These are phyloP conservation scores for Gasterosteus nipponicus DNA, from an alignment of 2,113 vertebrate species.

Conservation along the genomic window DNA sequence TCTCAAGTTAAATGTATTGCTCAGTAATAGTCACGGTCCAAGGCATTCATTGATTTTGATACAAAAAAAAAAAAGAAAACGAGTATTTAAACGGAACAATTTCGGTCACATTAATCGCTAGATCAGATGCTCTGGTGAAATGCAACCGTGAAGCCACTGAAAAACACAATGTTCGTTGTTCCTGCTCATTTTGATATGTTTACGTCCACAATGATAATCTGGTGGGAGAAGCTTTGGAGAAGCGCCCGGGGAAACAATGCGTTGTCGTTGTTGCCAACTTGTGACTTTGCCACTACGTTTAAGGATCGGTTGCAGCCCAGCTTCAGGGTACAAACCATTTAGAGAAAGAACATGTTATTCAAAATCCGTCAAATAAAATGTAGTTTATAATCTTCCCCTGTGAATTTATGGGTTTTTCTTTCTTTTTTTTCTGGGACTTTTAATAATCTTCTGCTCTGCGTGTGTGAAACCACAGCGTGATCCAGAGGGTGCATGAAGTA, in stretches of 20 bases:
- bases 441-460: background rate
- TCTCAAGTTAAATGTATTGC: conserved; percentile 13
- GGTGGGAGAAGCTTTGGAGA: background rate
- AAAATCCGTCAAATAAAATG: background rate
- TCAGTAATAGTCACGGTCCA: background rate
- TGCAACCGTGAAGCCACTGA: background rate
- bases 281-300: background rate
- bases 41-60: conserved; percentile 7
- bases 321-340: background rate
- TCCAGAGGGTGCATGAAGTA: conserved; percentile 59
- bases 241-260: background rate
- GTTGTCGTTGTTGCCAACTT: background rate
- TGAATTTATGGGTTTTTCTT: background rate
- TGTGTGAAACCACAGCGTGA: conserved; percentile 75
- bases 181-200: background rate
- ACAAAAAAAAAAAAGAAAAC: background rate
- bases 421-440: background rate
- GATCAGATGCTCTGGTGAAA: background rate
- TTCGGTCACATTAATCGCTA: background rate
- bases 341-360: background rate
- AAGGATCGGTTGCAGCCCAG: background rate
- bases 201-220: background rate
- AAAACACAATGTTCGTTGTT: background rate
- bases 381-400: background rate
- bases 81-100: background rate